Evolutionary conservation across 2,113 vertebrate genomes (phyloP).

Genomic region (Pelobates fuscus): DNA sequence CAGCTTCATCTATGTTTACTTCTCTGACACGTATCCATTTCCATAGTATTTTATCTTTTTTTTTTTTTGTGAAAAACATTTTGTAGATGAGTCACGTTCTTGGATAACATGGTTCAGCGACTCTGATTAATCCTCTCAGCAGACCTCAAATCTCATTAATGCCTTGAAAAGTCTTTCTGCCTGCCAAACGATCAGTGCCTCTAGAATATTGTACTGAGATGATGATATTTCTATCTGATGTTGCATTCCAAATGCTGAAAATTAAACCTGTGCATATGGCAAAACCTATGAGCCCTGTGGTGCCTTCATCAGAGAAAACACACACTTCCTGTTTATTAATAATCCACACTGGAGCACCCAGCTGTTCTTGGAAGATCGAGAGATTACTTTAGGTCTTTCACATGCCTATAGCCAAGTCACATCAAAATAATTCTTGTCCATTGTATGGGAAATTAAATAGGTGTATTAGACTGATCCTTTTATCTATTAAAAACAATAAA

Average conservation of each 20-base stretch:
- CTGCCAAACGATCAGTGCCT: constrained; percentile 47
- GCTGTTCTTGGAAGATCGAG: constrained; percentile 36
- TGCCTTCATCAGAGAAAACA: constrained; percentile 38
- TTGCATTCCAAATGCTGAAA: constrained; percentile 35
- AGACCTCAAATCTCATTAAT: constrained; percentile 50
- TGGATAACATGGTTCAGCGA: constrained; percentile 47
- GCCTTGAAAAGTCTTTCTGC: constrained; percentile 42
- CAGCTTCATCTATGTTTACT: constrained; percentile 1
- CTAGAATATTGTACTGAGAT: constrained; percentile 45
- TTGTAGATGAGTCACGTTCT: constrained; percentile 45
- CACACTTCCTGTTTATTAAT: constrained; percentile 47
- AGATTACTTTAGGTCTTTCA: constrained; percentile 32
- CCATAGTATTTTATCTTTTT: constrained; percentile 12
- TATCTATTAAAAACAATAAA: too few relatives aligned
- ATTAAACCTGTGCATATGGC: constrained; percentile 48
- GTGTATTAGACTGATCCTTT: too few relatives aligned
- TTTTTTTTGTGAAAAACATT: constrained; percentile 20
- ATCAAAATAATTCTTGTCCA: neutral
- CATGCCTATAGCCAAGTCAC: constrained; percentile 24
- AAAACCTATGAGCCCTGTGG: constrained; percentile 42
- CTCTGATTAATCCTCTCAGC: constrained; percentile 51
- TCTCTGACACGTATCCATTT: constrained; percentile 29
- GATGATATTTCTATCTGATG: constrained; percentile 42
- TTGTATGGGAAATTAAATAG: neutral
- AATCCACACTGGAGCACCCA: constrained; percentile 44